phyloP scores from a whole-genome alignment of 1,140 invertebrate genomes.

The Hyles vespertilio region DNA sequence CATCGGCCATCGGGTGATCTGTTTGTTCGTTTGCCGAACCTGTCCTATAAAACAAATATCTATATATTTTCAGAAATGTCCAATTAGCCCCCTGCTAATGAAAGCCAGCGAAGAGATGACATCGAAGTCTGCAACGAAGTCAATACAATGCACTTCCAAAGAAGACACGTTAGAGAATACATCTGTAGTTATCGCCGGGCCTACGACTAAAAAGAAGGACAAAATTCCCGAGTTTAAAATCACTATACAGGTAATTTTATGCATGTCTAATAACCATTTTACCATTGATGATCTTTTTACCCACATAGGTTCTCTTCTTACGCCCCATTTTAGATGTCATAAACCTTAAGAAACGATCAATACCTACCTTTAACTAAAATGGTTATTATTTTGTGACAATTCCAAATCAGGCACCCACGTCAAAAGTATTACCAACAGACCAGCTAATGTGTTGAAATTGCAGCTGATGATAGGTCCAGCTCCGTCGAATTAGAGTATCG shows the following conservation, averaged over 20 bases:
- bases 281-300: no score
- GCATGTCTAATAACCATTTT: no score
- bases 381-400: no score
- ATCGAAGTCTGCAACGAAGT: slow-evolving; percentile 21
- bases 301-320: not conserved
- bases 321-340: not conserved
- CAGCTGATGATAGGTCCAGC: no score
- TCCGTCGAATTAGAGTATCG: no score
- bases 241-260: slow-evolving; percentile 16
- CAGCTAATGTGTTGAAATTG: no score
- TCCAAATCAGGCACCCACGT: not conserved
- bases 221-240: slow-evolving; percentile 34
- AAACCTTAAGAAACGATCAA: no score
- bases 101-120: slow-evolving; percentile 43
- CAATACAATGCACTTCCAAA: slow-evolving; percentile 28
- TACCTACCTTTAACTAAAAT: no score
- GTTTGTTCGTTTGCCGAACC: no score
- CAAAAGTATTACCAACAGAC: not conserved
- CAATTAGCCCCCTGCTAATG: slow-evolving; percentile 44
- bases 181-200: slow-evolving; percentile 43
- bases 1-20: no score
- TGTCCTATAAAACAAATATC: no score
- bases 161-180: slow-evolving; percentile 29
- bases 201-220: slow-evolving; percentile 36
- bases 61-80: slow-evolving; percentile 32